Base-by-base conservation (phyloP, 2,888 invertebrate species). In the Lymantria dispar region DNA sequence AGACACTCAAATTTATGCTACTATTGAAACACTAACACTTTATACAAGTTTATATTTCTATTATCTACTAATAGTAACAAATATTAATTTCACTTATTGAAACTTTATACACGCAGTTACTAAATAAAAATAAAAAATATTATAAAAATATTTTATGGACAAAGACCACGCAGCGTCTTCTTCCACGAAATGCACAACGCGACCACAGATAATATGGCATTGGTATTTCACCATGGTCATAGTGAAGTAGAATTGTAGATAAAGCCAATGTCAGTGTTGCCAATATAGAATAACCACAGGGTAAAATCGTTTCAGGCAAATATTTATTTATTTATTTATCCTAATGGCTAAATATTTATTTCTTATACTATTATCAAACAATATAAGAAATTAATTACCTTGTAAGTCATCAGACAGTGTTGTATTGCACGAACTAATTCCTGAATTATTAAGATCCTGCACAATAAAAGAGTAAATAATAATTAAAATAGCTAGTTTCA, bases 101-200 rank as follows among this genome's bases (percentile, higher is more conserved):
- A 72, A 69, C 68, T 72, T 70, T 68, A 71, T 68, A 74, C 76
- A 73, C 76, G 68, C 70, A 62, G 73, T 75, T 74, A 65, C 68
- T 68, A 81, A 85, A 76, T 82, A 86, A 84, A 83, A 78, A 85
- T 83, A 86, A 88, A 84, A 83, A 78, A 85, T 83, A 86, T 88
- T 84, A 85, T 79, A 85, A 88, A 89, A 87, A 78, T 80, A 48
- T 64, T n/a, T 38, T 38, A 10, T 74, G 80, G 79, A 87, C 83
- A 85, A 87, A 84, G 82, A 84, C 76, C 76, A 81, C 74, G 76
- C 63, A 76, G 85, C 82, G 85, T 85, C 85, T 79, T 81, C 80
- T 83, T 85, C 84, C 83, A 80, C 78, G 82, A 81, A 83, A 79
- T 73, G 78, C 74, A 72, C 65, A 65, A 54, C 64, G 56, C 59